phyloP scores from a whole-genome alignment of 2,113 vertebrate species.

The Taurulus bubalis region DNA sequence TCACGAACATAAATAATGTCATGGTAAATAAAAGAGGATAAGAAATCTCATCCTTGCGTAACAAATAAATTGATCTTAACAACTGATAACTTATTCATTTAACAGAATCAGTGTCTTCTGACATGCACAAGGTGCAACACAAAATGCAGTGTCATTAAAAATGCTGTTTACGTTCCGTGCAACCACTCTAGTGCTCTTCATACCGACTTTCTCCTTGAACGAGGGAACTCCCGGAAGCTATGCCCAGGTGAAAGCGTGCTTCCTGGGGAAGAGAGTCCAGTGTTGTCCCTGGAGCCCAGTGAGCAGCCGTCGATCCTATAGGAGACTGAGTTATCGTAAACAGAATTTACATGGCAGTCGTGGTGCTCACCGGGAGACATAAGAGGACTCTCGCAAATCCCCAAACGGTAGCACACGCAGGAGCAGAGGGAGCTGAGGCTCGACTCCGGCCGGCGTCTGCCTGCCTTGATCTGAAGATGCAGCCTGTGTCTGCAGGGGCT shows the following conservation, averaged over 20 bases:
- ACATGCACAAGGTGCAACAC: constrained; percentile 52
- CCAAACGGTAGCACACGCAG: constrained; percentile 87
- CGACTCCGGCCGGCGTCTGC: constrained; percentile 53
- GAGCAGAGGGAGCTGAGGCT: constrained; percentile 86
- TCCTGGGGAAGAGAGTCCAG: constrained; percentile 87
- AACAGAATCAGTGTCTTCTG: constrained; percentile 34
- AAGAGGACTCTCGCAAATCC: constrained; percentile 80
- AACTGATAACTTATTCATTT: constrained; percentile 11
- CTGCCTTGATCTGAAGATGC: constrained; percentile 62
- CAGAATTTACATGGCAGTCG: constrained; percentile 85
- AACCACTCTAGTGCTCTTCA: constrained; percentile 65
- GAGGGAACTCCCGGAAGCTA: constrained; percentile 77
- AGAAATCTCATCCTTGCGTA: constrained; percentile 6
- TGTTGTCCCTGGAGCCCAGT: constrained; percentile 85
- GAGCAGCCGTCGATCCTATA: constrained; percentile 86
- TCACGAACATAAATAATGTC: constrained; percentile 34
- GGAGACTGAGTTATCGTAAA: constrained; percentile 90
- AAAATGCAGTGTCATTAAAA: constrained; percentile 52
- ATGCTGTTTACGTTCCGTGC: constrained; percentile 40
- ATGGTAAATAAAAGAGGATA: constrained; percentile 2
- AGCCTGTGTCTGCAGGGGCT: constrained; percentile 65
- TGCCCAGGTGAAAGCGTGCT: constrained; percentile 85
- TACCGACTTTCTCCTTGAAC: constrained; percentile 89
- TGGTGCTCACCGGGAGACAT: constrained; percentile 80
- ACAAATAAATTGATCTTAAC: constrained; percentile 20